These are phyloP conservation scores for Panorpa germanica DNA, from an alignment of 2,888 invertebrate genomes.

Conservation along the genomic window DNA sequence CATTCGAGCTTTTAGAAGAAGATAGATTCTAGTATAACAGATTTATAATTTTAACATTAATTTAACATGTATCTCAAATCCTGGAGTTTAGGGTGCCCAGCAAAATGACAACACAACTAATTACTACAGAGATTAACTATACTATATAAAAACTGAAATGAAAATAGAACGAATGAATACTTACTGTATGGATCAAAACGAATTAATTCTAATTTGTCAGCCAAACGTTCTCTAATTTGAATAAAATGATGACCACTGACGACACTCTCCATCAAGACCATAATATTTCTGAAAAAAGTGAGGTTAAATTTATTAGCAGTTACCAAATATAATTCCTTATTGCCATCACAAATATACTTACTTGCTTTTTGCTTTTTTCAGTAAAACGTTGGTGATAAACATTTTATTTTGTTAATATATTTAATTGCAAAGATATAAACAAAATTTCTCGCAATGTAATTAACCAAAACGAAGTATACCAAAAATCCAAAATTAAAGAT, in stretches of 20 bases:
- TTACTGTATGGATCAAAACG: constrained; percentile 65
- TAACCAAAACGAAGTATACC: too few species aligned
- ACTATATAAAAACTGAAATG: constrained; percentile 3
- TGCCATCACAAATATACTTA: constrained; percentile 24
- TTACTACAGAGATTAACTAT: constrained; percentile 6
- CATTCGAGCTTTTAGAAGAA: not conserved
- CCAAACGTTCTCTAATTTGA: constrained; percentile 46
- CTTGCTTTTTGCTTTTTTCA: constrained; percentile 63
- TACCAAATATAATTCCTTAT: constrained; percentile 5
- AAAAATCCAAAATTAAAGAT: too few species aligned
- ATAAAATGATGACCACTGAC: constrained; percentile 56
- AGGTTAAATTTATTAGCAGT: constrained; percentile 8
- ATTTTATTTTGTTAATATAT: constrained; percentile 28
- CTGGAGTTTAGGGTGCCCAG: constrained; percentile 7
- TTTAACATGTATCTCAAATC: not conserved
- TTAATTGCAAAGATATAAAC: too few species aligned
- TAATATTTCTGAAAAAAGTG: constrained; percentile 36
- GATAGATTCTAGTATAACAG: constrained; percentile 4
- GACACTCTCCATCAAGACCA: constrained; percentile 64
- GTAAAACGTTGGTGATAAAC: constrained; percentile 49
- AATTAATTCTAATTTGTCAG: constrained; percentile 58
- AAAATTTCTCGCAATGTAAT: too few species aligned
- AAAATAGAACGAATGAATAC: constrained; percentile 18
- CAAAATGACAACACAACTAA: constrained; percentile 8
- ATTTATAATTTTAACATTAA: constrained; percentile 5